Evolutionary conservation across 1,140 invertebrate species (phyloP).

Genomic region (Zaprionus inermis): DNA sequence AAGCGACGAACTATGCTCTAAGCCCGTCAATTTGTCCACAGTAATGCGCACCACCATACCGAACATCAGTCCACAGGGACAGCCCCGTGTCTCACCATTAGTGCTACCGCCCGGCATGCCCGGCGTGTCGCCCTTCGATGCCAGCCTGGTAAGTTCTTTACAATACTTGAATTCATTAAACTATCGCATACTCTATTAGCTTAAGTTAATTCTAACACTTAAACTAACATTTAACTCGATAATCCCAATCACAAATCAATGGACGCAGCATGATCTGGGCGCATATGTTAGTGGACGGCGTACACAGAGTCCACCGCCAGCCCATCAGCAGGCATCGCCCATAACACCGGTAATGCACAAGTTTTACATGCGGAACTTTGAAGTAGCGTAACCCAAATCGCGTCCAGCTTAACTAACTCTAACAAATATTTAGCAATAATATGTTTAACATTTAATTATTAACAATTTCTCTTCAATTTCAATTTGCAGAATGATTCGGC

Average conservation of each 20-base stretch:
- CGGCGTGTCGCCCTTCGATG: slow-evolving; percentile 86
- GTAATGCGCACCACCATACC: slow-evolving; percentile 86
- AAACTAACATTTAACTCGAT: slow-evolving; percentile 40
- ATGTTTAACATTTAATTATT: background rate
- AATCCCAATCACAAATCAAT: slow-evolving; percentile 23
- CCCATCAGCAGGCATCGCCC: slow-evolving; percentile 90
- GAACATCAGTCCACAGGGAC: slow-evolving; percentile 87
- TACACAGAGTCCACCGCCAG: slow-evolving; percentile 90
- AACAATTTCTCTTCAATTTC: background rate
- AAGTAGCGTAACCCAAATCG: slow-evolving; percentile 73
- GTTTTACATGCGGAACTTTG: slow-evolving; percentile 74
- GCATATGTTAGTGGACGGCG: slow-evolving; percentile 79
- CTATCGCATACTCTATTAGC: background rate
- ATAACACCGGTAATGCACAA: slow-evolving; percentile 89
- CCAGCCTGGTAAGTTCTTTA: slow-evolving; percentile 88
- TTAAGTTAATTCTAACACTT: background rate
- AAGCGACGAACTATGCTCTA: background rate
- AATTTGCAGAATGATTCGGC: slow-evolving; percentile 87
- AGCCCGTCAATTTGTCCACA: slow-evolving; percentile 30
- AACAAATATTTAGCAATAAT: background rate
- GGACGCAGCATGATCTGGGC: slow-evolving; percentile 85
- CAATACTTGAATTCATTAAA: background rate
- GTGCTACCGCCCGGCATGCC: slow-evolving; percentile 86
- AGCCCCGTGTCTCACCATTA: slow-evolving; percentile 85
- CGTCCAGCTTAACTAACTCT: background rate